phyloP scores from a whole-genome alignment of 1,140 invertebrate species.

The Gonioctena quinquepunctata region DNA sequence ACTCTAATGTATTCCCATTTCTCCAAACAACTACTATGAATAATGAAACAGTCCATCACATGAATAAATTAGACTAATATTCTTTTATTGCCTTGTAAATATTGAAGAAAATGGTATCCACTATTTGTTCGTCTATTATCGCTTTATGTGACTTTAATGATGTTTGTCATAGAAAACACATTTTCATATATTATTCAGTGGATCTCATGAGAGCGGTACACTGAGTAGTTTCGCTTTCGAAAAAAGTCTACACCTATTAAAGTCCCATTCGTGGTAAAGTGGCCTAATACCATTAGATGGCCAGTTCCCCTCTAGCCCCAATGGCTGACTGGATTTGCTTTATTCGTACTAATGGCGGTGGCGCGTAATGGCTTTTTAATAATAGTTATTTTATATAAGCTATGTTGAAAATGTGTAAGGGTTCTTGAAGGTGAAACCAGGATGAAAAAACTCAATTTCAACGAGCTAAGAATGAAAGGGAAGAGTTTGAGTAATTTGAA shows the following conservation, averaged over 20 bases:
- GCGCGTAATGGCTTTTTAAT: constrained; percentile 51
- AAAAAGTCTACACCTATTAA: constrained; percentile 43
- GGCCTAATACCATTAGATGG: constrained; percentile 46
- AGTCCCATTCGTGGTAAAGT: constrained; percentile 42
- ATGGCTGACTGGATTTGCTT: constrained; percentile 37
- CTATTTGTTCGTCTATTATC: not conserved
- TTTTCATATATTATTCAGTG: constrained; percentile 32
- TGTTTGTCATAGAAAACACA: constrained; percentile 30
- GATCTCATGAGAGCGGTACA: not conserved
- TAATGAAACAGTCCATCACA: not conserved
- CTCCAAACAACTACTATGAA: not conserved
- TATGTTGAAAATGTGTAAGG: too few species aligned
- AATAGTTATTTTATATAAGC: constrained; percentile 17
- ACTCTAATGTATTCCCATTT: not conserved
- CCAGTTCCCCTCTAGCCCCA: constrained; percentile 38
- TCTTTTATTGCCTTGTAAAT: not conserved
- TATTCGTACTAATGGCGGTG: constrained; percentile 46
- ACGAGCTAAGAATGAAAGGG: too few species aligned
- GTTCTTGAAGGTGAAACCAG: too few species aligned
- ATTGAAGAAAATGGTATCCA: not conserved
- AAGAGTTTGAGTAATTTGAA: too few species aligned
- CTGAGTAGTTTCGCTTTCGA: constrained; percentile 16
- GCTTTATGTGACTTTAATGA: constrained; percentile 26
- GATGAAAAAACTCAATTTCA: too few species aligned
- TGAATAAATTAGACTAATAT: not conserved